phyloP scores from a whole-genome alignment of 2,888 invertebrate species.

The Stenoptilia bipunctidactyla region DNA sequence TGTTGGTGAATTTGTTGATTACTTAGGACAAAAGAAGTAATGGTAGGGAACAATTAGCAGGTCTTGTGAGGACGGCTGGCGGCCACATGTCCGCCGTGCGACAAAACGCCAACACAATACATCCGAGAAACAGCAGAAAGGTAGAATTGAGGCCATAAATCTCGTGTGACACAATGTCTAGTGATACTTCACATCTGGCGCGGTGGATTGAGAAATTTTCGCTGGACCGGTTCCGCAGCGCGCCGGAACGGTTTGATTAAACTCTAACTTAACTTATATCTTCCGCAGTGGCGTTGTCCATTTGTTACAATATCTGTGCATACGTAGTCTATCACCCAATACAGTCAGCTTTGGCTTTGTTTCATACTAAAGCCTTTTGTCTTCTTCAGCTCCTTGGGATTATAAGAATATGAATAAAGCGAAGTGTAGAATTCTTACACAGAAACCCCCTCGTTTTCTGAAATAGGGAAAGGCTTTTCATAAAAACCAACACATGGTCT shows the following conservation, averaged over 20 bases:
- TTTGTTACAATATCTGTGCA: too few species aligned
- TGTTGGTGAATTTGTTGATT: conserved; percentile 12
- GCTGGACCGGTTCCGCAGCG: not conserved
- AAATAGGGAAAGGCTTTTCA: too few species aligned
- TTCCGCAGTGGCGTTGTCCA: not conserved
- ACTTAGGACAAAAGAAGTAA: conserved; percentile 25
- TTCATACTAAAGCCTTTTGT: too few species aligned
- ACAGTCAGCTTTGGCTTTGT: too few species aligned
- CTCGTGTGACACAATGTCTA: not conserved
- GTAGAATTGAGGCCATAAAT: not conserved
- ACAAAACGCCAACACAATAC: not conserved
- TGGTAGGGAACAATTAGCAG: conserved; percentile 30
- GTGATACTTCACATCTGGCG: not conserved
- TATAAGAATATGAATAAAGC: too few species aligned
- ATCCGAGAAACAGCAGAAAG: not conserved
- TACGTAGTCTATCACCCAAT: too few species aligned
- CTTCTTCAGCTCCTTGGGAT: too few species aligned
- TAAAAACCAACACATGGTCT: too few species aligned
- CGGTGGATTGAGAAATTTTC: too few species aligned
- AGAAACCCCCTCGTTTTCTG: too few species aligned
- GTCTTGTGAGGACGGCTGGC: conserved; percentile 28
- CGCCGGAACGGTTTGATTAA: not conserved
- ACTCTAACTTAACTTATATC: not conserved
- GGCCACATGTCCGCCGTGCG: conserved; percentile 23
- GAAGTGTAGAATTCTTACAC: too few species aligned